Percentiles rank a stretch among this genome's conserved stretches.
Conservation (phyloP, 2,888 invertebrate species). For the Cheilosia urbana region DNA sequence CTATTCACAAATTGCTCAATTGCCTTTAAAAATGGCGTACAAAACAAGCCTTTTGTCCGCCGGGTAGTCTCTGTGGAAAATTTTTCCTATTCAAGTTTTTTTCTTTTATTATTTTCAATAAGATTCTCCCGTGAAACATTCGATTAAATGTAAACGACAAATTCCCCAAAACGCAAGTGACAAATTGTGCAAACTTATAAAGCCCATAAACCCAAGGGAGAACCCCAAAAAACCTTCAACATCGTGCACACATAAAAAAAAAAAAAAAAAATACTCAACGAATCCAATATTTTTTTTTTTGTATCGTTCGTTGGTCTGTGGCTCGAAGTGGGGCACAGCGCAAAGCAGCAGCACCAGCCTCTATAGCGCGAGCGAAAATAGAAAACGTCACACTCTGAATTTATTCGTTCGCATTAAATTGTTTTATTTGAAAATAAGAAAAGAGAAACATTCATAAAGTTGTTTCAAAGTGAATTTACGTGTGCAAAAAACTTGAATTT, state of each 20-base stretch:
- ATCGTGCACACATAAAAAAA: constrained; percentile 37
- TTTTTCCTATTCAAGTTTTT: constrained; percentile 67
- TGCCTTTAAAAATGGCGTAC: constrained; percentile 87
- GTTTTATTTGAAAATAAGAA: constrained; percentile 31
- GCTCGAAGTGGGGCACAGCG: constrained; percentile 72
- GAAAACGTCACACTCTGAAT: constrained; percentile 65
- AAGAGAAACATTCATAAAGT: constrained; percentile 18
- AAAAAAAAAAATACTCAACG: constrained; percentile 46
- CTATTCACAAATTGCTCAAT: constrained; percentile 58
- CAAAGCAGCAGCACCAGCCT: constrained; percentile 52
- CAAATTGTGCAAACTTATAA: constrained; percentile 47
- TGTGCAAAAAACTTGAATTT: constrained; percentile 37
- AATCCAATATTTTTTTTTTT: constrained; percentile 35
- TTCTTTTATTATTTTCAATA: constrained; percentile 69
- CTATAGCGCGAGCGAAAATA: constrained; percentile 71
- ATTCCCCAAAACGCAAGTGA: constrained; percentile 32
- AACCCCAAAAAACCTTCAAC: constrained; percentile 26
- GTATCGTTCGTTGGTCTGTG: constrained; percentile 53
- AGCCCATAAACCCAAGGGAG: constrained; percentile 1
- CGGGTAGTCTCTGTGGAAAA: constrained; percentile 80
- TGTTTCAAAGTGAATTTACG: constrained; percentile 34
- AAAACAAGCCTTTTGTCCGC: constrained; percentile 87
- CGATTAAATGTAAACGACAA: constrained; percentile 53
- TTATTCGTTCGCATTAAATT: constrained; percentile 49
- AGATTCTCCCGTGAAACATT: constrained; percentile 58